phyloP scores from a whole-genome alignment of 64 coral and sea anemone genomes.

The Stylophora pistillata region DNA sequence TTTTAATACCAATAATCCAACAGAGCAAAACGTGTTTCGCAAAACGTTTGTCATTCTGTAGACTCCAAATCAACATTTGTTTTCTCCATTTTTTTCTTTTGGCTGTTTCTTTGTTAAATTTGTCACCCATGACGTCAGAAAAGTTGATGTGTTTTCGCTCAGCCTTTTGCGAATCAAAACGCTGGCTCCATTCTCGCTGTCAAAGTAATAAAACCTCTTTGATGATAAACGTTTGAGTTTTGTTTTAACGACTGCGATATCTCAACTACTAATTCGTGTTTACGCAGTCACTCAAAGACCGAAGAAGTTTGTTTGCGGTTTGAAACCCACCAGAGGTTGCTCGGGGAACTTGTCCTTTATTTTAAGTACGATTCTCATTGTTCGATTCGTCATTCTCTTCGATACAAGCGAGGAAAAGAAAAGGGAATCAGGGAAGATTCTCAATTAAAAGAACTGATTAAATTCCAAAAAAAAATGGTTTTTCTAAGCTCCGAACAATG shows the following conservation, averaged over 20 bases:
- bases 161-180: neutral
- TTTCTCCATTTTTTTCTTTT: neutral
- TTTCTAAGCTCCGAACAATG: neutral
- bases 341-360: neutral
- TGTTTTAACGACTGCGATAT: neutral
- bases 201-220: too few species aligned
- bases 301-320: conserved; percentile 30
- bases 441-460: neutral
- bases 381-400: neutral
- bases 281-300: conserved; percentile 10
- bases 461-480: neutral
- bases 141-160: conserved; percentile 8
- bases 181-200: neutral
- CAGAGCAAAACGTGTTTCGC: neutral
- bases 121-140: conserved; percentile 21
- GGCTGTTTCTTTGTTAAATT: neutral
- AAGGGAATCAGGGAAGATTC: neutral
- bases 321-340: neutral
- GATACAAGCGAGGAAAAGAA: neutral
- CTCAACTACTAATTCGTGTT: neutral
- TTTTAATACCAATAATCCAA: neutral
- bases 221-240: neutral
- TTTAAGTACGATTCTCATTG: neutral
- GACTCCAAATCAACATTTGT: conserved; percentile 32
- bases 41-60: conserved; percentile 2